Percentiles rank a stretch among this genome's conserved stretches.
phyloP scores from a whole-genome alignment of 2,888 invertebrate genomes.

The Apamea crenata region DNA sequence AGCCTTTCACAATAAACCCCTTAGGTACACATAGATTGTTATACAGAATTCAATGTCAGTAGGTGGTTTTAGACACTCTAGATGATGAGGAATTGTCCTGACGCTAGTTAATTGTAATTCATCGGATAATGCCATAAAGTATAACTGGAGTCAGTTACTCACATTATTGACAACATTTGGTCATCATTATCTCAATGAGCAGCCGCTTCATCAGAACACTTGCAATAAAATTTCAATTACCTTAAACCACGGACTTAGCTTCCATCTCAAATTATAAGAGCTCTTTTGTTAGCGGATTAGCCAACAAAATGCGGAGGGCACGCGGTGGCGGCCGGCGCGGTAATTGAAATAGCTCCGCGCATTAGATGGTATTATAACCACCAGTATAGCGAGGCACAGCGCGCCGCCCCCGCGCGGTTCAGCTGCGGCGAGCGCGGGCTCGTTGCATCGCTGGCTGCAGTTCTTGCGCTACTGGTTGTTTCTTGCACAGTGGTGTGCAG shows the following conservation, averaged over 20 bases:
- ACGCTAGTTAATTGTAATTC: too few relatives aligned
- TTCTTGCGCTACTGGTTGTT: conserved; percentile 36
- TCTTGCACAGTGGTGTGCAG: conserved; percentile 62
- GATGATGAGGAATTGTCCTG: background rate
- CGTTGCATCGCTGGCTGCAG: conserved; percentile 14
- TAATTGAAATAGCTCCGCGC: conserved; percentile 82
- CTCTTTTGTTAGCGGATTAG: conserved; percentile 82
- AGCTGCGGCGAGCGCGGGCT: background rate
- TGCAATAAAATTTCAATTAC: conserved; percentile 84
- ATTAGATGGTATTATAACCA: conserved; percentile 73
- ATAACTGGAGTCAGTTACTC: background rate
- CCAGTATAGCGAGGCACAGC: conserved; percentile 47
- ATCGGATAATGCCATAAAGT: background rate
- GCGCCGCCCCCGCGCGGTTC: conserved; percentile 9
- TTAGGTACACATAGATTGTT: background rate
- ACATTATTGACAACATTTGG: conserved; percentile 29
- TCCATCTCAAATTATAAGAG: conserved; percentile 75
- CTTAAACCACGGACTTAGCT: conserved; percentile 70
- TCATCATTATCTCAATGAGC: conserved; percentile 52
- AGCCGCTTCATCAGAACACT: conserved; percentile 69
- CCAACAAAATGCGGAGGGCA: conserved; percentile 75
- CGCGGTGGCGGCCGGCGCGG: conserved; percentile 64
- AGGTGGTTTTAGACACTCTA: background rate
- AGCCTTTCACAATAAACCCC: background rate
- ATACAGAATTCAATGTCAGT: too few relatives aligned